phyloP scores from a whole-genome alignment of 1,140 invertebrate genomes.

The Hestina assimilis region DNA sequence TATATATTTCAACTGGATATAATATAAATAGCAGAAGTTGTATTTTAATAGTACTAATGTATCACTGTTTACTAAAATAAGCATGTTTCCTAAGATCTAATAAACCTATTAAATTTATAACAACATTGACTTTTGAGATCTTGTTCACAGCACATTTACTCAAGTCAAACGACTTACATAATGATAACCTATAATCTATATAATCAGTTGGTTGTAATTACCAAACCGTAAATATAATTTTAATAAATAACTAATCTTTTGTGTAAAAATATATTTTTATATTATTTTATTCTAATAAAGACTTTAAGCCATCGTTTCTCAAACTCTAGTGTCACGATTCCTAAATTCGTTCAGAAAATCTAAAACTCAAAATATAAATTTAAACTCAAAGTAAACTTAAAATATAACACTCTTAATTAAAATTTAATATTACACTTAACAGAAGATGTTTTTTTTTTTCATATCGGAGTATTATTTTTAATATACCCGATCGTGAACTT shows the following conservation, averaged over 20 bases:
- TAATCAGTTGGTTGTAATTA: neutral
- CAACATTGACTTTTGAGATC: constrained; percentile 48
- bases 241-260: constrained; percentile 4
- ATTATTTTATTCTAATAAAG: too few relatives aligned
- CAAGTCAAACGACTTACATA: constrained; percentile 20
- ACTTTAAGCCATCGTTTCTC: too few relatives aligned
- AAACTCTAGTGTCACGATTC: too few relatives aligned
- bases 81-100: neutral
- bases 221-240: neutral
- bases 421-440: too few relatives aligned
- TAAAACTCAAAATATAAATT: neutral
- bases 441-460: too few relatives aligned
- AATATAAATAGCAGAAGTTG: too few relatives aligned
- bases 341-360: neutral
- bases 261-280: constrained; percentile 18
- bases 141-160: constrained; percentile 54
- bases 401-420: too few relatives aligned
- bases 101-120: neutral
- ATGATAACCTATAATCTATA: neutral
- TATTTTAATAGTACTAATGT: neutral
- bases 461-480: too few relatives aligned
- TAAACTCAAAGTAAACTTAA: too few relatives aligned
- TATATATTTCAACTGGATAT: too few relatives aligned
- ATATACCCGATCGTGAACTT: too few relatives aligned
- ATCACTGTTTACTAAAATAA: neutral